Evolutionary conservation across 2,113 vertebrate genomes (phyloP).

Genomic region (Peromyscus leucopus): DNA sequence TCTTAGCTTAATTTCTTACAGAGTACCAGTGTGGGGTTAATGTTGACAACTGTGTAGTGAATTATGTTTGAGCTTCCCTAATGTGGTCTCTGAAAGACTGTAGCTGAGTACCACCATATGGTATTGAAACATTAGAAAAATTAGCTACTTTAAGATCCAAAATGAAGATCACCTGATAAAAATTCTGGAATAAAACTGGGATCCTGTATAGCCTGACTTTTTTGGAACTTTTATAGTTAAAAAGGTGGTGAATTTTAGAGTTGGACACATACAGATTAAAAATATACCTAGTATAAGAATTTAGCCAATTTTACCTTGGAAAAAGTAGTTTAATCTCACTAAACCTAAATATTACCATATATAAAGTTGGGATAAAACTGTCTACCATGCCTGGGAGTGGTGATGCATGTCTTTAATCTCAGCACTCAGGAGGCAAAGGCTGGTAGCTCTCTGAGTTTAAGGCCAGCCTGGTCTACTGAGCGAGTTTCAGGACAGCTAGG

Average conservation of each 20-base stretch:
- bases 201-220: conserved; percentile 20
- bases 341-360: background rate
- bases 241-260: conserved; percentile 4
- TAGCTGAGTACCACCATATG: background rate
- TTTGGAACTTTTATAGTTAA: background rate
- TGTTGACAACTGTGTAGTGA: conserved; percentile 57
- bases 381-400: background rate
- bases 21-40: conserved; percentile 50
- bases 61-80: conserved; percentile 53
- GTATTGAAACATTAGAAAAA: background rate
- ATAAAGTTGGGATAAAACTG: conserved; percentile 10
- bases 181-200: background rate
- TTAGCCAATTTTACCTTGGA: conserved; percentile 45
- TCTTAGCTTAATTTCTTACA: conserved; percentile 74
- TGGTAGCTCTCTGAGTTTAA: background rate
- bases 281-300: conserved; percentile 49
- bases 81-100: conserved; percentile 19
- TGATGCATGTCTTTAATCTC: background rate
- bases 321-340: conserved; percentile 54
- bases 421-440: background rate
- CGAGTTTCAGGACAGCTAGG: background rate
- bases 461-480: background rate
- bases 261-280: background rate
- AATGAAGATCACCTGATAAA: background rate
- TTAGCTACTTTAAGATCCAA: conserved; percentile 49